Evolutionary conservation across 2,113 vertebrate genomes (phyloP).

Genomic region (Oryzias celebensis): DNA sequence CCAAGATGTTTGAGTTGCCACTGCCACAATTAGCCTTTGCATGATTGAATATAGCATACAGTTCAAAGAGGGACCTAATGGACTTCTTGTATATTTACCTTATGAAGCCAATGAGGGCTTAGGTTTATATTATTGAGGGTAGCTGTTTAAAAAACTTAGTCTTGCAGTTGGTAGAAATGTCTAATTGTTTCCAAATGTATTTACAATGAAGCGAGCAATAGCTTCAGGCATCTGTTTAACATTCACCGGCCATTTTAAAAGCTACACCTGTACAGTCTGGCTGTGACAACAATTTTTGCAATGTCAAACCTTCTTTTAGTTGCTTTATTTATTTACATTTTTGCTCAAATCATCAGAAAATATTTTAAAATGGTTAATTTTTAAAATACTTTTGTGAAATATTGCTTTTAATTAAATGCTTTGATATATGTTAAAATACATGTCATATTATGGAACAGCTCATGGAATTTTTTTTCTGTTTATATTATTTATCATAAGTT

Average conservation of each 20-base stretch:
- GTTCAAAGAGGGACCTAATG: constrained; percentile 45
- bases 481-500: too few species aligned
- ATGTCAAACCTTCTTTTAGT: too few species aligned
- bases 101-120: constrained; percentile 14
- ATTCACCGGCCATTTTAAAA: background rate
- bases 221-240: constrained; percentile 18
- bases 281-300: too few species aligned
- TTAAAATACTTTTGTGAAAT: too few species aligned
- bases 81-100: constrained; percentile 40
- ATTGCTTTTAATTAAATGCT: too few species aligned
- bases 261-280: too few species aligned
- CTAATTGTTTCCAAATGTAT: constrained; percentile 26
- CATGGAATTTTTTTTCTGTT: too few species aligned
- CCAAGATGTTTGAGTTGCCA: constrained; percentile 33
- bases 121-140: constrained; percentile 27
- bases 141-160: constrained; percentile 19
- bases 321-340: too few species aligned
- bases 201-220: constrained; percentile 11
- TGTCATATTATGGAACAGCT: too few species aligned
- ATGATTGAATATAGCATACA: constrained; percentile 39
- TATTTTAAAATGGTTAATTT: too few species aligned
- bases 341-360: too few species aligned
- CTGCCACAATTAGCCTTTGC: constrained; percentile 19
- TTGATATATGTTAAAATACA: too few species aligned
- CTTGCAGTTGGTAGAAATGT: constrained; percentile 13